These are phyloP conservation scores for Lymantria dispar DNA, from an alignment of 2,888 invertebrate genomes.

Conservation along the genomic window DNA sequence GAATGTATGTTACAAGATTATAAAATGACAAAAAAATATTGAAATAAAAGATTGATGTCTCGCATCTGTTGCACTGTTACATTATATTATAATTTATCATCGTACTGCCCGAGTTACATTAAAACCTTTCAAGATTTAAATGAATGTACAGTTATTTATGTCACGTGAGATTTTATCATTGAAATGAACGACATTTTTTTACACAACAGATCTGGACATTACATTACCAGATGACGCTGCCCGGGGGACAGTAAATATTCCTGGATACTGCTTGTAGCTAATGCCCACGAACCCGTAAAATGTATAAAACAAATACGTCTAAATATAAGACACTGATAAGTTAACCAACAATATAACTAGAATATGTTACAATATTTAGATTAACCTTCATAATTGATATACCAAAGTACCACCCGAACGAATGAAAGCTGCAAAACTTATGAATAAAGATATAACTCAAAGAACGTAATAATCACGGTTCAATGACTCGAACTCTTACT, in stretches of 20 bases:
- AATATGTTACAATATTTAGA: no score
- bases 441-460: no score
- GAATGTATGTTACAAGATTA: no score
- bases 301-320: no score
- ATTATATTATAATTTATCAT: conserved; percentile 20
- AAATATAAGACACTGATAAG: no score
- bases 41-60: conserved; percentile 6
- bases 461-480: no score
- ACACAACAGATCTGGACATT: conserved; percentile 41
- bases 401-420: no score
- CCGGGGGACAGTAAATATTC: conserved; percentile 67
- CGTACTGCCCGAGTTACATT: conserved; percentile 18
- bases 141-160: conserved; percentile 28
- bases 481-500: no score
- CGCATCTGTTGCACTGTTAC: conserved; percentile 7
- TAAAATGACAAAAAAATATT: no score
- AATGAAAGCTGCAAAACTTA: no score
- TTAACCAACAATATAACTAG: no score
- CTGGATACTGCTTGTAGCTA: conserved; percentile 57
- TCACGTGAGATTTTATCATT: conserved; percentile 25
- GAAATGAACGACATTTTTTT: conserved; percentile 44
- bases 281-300: conserved; percentile 38
- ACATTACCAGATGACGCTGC: conserved; percentile 63
- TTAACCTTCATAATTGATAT: no score
- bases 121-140: conserved; percentile 28